A percentile compares a stretch with the other conserved stretches of the same genome.
These are phyloP conservation scores for Callionymus lyra DNA, from an alignment of 2,113 vertebrate genomes.

Conservation along the genomic window DNA sequence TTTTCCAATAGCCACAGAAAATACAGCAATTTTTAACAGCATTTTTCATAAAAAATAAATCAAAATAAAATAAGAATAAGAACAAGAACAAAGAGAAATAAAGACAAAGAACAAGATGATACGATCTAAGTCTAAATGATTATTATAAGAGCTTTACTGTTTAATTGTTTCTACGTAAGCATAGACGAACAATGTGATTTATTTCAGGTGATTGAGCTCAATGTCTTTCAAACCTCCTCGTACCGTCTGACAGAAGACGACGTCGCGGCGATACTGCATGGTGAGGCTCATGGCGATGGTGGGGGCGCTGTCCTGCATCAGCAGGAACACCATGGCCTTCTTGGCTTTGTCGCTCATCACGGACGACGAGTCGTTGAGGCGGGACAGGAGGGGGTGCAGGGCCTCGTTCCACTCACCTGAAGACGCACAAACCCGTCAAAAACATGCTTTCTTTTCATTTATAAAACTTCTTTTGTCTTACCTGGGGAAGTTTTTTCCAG, in stretches of 20 bases:
- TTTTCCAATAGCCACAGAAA: no score
- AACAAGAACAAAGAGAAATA: no score
- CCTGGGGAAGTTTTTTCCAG: conserved; percentile 83
- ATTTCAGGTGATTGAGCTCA: no score
- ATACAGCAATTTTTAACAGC: no score
- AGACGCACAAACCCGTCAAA: conserved; percentile 1
- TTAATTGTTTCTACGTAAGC: no score
- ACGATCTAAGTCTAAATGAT: no score
- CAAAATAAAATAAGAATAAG: no score
- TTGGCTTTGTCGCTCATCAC: conserved; percentile 98
- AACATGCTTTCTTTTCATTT: neutral
- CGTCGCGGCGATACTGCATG: conserved; percentile 92
- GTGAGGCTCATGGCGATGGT: conserved; percentile 87
- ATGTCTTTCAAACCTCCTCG: conserved; percentile 42
- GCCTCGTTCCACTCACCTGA: conserved; percentile 94
- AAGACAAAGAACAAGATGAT: no score
- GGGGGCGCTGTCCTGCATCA: conserved; percentile 95
- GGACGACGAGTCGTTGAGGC: conserved; percentile 86
- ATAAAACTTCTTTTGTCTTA: conserved; percentile 50
- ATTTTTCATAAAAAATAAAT: no score
- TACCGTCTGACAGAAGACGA: conserved; percentile 98
- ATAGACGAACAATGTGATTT: no score
- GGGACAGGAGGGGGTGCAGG: conserved; percentile 88
- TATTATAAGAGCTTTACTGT: no score
- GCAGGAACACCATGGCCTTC: conserved; percentile 94